Percentiles rank a stretch among this genome's conserved stretches.
Conservation (phyloP, 2,113 vertebrate species). For the Microcebus ravelobensis region DNA sequence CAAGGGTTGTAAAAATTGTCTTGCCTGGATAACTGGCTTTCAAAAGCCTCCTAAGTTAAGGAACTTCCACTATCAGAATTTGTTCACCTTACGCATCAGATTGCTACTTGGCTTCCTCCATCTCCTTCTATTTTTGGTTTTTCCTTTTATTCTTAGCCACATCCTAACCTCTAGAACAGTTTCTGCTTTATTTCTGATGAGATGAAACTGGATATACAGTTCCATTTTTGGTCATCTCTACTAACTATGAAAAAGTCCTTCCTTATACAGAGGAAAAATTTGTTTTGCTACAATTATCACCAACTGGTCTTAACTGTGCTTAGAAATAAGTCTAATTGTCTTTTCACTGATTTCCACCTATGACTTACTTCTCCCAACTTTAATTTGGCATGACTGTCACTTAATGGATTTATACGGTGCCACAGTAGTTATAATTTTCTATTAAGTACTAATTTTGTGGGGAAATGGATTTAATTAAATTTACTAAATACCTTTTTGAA, state of each 20-base stretch:
- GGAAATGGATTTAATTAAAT: background rate
- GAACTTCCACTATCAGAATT: background rate
- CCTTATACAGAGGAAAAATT: background rate
- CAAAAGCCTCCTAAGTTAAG: background rate
- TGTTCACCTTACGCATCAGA: background rate
- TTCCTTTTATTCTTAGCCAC: background rate
- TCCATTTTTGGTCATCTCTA: background rate
- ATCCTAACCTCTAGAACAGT: background rate
- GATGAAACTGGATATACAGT: background rate
- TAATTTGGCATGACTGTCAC: background rate
- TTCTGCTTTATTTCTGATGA: background rate
- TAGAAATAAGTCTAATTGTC: background rate
- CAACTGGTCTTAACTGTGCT: background rate
- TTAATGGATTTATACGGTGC: background rate
- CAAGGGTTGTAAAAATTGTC: background rate
- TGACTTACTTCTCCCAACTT: background rate
- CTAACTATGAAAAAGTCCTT: background rate
- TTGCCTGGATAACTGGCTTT: background rate
- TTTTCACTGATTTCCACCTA: background rate
- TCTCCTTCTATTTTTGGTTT: background rate
- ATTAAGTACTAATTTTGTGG: background rate
- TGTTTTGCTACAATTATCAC: slow-evolving; percentile 36
- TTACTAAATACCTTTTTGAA: background rate
- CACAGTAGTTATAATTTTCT: background rate
- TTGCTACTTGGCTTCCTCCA: background rate